Evolutionary conservation across 1,140 invertebrate species (phyloP), one percentile per base, ranked within the genome.

Genomic region (Gonioctena quinquepunctata): DNA sequence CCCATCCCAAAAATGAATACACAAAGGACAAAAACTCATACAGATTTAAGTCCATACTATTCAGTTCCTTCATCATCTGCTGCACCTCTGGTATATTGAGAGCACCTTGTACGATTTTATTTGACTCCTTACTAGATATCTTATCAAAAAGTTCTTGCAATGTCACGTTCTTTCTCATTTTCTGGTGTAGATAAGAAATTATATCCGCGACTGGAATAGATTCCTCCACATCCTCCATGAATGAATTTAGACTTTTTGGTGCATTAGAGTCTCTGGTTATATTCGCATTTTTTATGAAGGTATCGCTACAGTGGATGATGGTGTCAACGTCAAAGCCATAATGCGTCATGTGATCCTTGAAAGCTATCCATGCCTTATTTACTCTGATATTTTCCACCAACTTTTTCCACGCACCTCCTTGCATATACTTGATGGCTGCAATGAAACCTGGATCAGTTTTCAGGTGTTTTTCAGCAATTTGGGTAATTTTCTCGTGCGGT

Each of bases 1-100:
- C 61, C 77, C 77, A 79, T 18, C 76, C 77, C 33, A 77, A 64
- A 64, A 77, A 70, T n/a, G 65, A 21, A 54, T 71, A 76, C 2
- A 73, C 11, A 21, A 73, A 25, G 8, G 66, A 49, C 60, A 74
- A 27, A n/a, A 68, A 65, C 3, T 75, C 56, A 13, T 74, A 60
- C 7, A 79, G 19, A 50, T 69, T 54, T 3, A 79, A 65, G n/a
- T 72, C 76, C 76, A 79, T 77, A 3, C 61, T 54, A 21, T 70
- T 66, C 25, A 77, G 23, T 23, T 74, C 72, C 27, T 74, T 56
- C 18, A 73, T 66, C 49, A 79, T 62, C 19, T 68, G 70, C 11
- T 50, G 59, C 62, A 76, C 71, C 54, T 76, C 71, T 8, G 67
- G 63, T 13, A 76, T 18, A 52, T 64, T 65, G 18, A 70, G 64